phyloP scores from a whole-genome alignment of 2,888 invertebrate species.

The Thymelicus sylvestris region DNA sequence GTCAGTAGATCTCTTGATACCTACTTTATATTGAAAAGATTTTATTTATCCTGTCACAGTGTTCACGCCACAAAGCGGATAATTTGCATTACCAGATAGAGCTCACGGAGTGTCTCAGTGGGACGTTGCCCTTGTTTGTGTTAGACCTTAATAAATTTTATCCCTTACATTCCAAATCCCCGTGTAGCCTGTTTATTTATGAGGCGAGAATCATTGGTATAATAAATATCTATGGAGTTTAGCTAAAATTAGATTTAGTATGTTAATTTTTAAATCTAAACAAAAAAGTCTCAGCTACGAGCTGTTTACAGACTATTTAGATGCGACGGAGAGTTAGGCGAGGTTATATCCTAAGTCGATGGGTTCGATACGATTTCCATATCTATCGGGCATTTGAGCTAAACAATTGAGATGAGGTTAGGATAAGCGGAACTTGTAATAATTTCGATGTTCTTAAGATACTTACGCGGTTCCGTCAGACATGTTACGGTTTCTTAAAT shows the following conservation, averaged over 20 bases:
- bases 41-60: conserved; percentile 26
- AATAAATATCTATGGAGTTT: conserved; percentile 60
- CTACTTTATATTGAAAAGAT: conserved; percentile 13
- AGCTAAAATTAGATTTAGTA: conserved; percentile 52
- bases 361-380: conserved; percentile 55
- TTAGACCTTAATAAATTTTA: conserved; percentile 72
- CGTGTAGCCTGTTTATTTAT: conserved; percentile 70
- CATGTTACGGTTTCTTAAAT: conserved; percentile 73
- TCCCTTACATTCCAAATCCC: conserved; percentile 63
- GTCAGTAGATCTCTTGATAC: conserved; percentile 16
- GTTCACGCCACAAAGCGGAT: conserved; percentile 35
- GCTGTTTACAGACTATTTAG: conserved; percentile 2
- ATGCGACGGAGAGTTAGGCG: conserved; percentile 39
- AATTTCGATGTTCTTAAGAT: conserved; percentile 38
- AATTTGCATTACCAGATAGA: conserved; percentile 62
- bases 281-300: background rate
- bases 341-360: conserved; percentile 49
- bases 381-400: conserved; percentile 56
- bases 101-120: conserved; percentile 56
- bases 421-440: conserved; percentile 63
- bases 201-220: conserved; percentile 59
- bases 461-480: conserved; percentile 54
- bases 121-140: conserved; percentile 68
- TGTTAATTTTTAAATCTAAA: conserved; percentile 17
- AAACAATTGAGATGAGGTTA: conserved; percentile 70